Base-by-base conservation (phyloP, 2,888 invertebrate genomes). In the Ochropleura leucogaster region DNA sequence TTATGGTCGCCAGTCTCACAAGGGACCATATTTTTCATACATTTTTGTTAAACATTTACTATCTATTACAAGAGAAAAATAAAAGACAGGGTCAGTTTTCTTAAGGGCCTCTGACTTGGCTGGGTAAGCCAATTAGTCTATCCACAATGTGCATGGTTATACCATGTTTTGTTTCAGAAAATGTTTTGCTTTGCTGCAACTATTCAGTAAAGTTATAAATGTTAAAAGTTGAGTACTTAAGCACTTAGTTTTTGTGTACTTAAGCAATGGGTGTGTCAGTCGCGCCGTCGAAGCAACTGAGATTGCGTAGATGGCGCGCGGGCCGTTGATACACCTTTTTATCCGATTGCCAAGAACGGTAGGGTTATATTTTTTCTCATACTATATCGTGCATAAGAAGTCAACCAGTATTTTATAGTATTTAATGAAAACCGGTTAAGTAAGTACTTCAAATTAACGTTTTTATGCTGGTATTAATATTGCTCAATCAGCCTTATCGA, bases 261-360 rank as follows among this genome's bases (percentile, higher is more conserved):
- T 2, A 57, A 85, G 59, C 66, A 68, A 85, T 83, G 86, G 85
- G 87, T 80, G 87, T 86, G 87, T 80, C 82, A 59, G 72, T 66
- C 72, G 47, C 73, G 72, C 46, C 64, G 72, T 78, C 78, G 80
- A 74, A 78, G 86, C 82, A 83, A 60, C 59, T 30, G 14, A 42
- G n/a, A 62, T 62, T 44, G 44, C 44, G n/a, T n/a, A 44, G 62
- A 62, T n/a, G 62, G 62, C 1, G 62, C 62, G n/a, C 42, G 60
- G 18, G 10, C 18, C 59, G 18, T 16, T 16, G 59, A 16, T 20
- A 3, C 12, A 47, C 47, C 47, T 47, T 47, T 47, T 12, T 12
- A 6, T 30, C 30, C 30, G 30, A 30, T 30, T 30, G 30, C 30
- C 30, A 30, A 30, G 30, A 30, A 30, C 1, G 30, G 30, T 30